Evolutionary conservation across 2,797 vertebrate species (phyloP), one percentile per base, ranked within the genome.

Genomic region (Esox lucius): DNA sequence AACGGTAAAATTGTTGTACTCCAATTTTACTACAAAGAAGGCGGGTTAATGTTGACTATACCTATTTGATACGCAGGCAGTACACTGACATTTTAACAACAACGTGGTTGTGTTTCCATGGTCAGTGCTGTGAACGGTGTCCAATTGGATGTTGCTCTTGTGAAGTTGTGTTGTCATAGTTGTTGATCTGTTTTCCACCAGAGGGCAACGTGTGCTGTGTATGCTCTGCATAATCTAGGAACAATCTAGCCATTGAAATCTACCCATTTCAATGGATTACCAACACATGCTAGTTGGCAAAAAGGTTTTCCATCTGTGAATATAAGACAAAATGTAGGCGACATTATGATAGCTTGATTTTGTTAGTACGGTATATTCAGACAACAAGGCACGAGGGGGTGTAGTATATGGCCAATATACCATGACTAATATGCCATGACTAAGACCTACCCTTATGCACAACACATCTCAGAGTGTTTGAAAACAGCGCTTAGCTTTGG

Each of bases 201-300:
- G 91, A 89, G 90, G 91, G 91, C 89, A 74, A 87, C 85, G 81
- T 82, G 75, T 31, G 26, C 48, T 53, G 49, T 53, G 26, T 9
- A 19, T 61, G n/a, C 56, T 59, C n/a, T 73, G 84, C 90, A 71
- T 70, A 81, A 89, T 85, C 73, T 75, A 82, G 73, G 77, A 76
- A 73, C 79, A 61, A 24, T 5, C n/a, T n/a, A n/a, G n/a, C n/a
- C n/a, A n/a, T n/a, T n/a, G n/a, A n/a, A n/a, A 4, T 5, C 48
- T 13, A 35, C 13, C 24, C 16, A 9, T 9, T 2, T 51, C 69
- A 2, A 61, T 39, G 69, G 49, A 53, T 11, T 5, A 28, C 26
- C 3, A 33, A 53, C 26, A 28, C 49, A 19, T 31, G 31, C 49
- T 7, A 17, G 13, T 16, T 33, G 48, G 24, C 48, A 42, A 26